Percentiles rank a stretch among this genome's conserved stretches.
These are phyloP conservation scores for Epirrita christyi DNA, from an alignment of 2,888 invertebrate genomes.

Conservation along the genomic window DNA sequence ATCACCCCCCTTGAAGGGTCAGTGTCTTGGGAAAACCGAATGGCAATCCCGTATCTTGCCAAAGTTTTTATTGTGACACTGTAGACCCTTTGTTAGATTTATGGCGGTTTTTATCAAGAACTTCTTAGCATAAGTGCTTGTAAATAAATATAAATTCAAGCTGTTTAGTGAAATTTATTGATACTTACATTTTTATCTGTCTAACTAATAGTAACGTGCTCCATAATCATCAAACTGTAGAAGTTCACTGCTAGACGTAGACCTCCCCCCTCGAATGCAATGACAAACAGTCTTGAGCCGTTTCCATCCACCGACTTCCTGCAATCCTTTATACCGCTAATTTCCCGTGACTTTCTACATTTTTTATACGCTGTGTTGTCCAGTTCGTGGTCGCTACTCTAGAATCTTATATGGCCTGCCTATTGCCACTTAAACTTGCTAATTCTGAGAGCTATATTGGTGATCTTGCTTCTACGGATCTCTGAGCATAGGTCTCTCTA, in stretches of 20 bases:
- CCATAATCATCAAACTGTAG: not conserved
- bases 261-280: not conserved
- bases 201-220: too few relatives aligned
- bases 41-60: conserved; percentile 8
- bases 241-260: not conserved
- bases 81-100: not conserved
- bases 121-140: not conserved
- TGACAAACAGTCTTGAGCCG: too few relatives aligned
- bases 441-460: too few relatives aligned
- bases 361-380: too few relatives aligned
- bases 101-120: not conserved
- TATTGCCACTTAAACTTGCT: too few relatives aligned
- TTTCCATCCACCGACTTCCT: too few relatives aligned
- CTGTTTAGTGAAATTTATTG: not conserved
- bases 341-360: too few relatives aligned
- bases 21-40: conserved; percentile 9
- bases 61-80: conserved; percentile 11
- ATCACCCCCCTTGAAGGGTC: conserved; percentile 4
- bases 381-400: too few relatives aligned
- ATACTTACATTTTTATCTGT: not conserved
- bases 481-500: too few relatives aligned
- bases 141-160: not conserved
- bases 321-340: too few relatives aligned
- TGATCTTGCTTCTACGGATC: too few relatives aligned
- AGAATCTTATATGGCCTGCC: too few relatives aligned